Base-by-base conservation (phyloP, 2,797 vertebrate species). In the Ceryle rudis region DNA sequence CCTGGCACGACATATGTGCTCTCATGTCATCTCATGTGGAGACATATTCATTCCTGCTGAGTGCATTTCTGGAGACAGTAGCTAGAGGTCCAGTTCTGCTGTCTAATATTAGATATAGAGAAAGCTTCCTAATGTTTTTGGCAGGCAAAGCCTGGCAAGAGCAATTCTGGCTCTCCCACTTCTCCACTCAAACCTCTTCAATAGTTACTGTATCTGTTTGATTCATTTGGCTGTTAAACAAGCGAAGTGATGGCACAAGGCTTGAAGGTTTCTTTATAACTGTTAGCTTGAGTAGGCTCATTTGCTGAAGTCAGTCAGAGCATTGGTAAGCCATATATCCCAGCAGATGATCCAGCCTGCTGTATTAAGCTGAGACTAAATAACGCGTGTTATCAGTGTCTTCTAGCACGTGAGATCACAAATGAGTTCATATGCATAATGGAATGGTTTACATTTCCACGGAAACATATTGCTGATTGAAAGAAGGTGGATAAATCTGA, bases 91-190 rank as follows among this genome's bases (percentile, higher is more conserved):
- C 97, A 97, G 95, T 98, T 96, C 94, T 98, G 92, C 93, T 97
- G 90, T 96, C 96, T 98, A 98, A 97, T 98, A 98, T 98, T 98
- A 98, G 96, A 97, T 86, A 89, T 86, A 97, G 96, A 96, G 55
- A 97, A 97, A 91, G 94, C 95, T 97, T 97, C 95, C 95, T 95
- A 96, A 98, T 96, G 93, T 77, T 97, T 97, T 97, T 97, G 96
- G 96, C 97, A 98, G 97, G 92, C 93, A 92, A 96, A 95, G 71
- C 70, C 95, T 97, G 92, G 90, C 93, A 96, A 97, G 93, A 97
- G 85, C 86, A 87, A 66, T 81, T 94, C 94, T 97, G 96, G 88
- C 86, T 98, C 96, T 97, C 86, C 96, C 41, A 71, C 94, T 97
- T 84, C 58, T 89, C 62, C 52, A 47, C 58, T 75, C 57, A 89